These are phyloP conservation scores for Cerastis leucographa DNA, from an alignment of 2,888 invertebrate genomes.

Conservation along the genomic window DNA sequence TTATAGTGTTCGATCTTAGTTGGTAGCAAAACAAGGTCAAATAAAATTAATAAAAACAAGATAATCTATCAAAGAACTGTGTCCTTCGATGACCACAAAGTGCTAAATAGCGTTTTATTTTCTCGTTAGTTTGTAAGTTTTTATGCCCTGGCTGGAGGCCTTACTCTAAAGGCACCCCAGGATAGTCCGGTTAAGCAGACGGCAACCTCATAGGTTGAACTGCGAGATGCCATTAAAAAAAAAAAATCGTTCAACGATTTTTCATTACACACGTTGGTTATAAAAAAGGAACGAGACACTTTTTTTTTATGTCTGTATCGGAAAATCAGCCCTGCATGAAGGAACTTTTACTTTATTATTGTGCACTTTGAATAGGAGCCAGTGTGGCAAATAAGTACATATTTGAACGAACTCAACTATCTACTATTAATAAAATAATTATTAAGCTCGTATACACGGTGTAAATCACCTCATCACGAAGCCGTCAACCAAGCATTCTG, in stretches of 20 bases:
- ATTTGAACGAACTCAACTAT: neutral
- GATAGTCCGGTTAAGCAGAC: no score
- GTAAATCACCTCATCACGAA: no score
- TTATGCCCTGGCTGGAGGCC: no score
- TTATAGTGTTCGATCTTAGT: no score
- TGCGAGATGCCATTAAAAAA: no score
- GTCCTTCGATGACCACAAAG: neutral
- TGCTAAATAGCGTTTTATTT: conserved; percentile 8
- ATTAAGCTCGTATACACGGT: neutral
- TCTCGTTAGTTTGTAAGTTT: no score
- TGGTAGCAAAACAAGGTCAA: neutral
- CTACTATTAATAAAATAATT: neutral
- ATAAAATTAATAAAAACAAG: neutral
- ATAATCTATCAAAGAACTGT: conserved; percentile 8
- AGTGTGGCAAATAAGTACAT: neutral
- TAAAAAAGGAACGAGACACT: neutral
- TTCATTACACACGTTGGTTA: neutral
- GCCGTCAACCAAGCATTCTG: no score
- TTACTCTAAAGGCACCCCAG: no score
- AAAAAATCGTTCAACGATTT: neutral
- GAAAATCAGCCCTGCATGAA: neutral
- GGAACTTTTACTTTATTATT: neutral
- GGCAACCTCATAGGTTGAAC: no score
- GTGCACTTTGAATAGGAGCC: neutral
- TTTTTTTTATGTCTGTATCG: neutral